phyloP scores from a whole-genome alignment of 1,140 invertebrate genomes.

The Streblospio benedicti region DNA sequence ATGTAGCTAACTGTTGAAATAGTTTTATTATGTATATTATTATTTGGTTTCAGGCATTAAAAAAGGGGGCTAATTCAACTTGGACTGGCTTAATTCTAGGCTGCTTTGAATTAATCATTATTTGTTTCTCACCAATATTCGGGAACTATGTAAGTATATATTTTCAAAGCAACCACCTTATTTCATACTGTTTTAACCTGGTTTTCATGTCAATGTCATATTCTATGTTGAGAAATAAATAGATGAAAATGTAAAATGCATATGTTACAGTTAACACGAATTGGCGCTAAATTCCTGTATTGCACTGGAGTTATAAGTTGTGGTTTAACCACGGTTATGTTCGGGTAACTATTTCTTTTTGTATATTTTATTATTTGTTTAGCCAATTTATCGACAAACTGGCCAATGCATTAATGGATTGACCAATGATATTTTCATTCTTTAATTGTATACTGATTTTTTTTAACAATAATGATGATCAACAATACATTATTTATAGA shows the following conservation, averaged over 20 bases:
- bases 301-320: constrained; percentile 70
- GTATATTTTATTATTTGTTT: not conserved
- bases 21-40: constrained; percentile 4
- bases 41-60: constrained; percentile 58
- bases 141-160: constrained; percentile 63
- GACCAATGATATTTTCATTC: not conserved
- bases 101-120: constrained; percentile 83
- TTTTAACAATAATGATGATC: not conserved
- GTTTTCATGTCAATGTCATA: constrained; percentile 8
- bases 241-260: constrained; percentile 3
- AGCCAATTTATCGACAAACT: not conserved
- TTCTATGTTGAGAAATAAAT: constrained; percentile 5
- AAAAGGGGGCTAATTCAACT: constrained; percentile 73
- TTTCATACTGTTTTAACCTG: not conserved
- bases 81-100: constrained; percentile 88
- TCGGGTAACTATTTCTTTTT: constrained; percentile 56
- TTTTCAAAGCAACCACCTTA: not conserved
- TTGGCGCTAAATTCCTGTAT: constrained; percentile 78
- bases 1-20: too few species aligned
- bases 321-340: constrained; percentile 55
- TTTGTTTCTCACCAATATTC: constrained; percentile 77
- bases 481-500: constrained; percentile 24
- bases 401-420: not conserved
- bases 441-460: not conserved
- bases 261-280: constrained; percentile 57